These are phyloP conservation scores for Coilia nasus DNA, from an alignment of 2,797 vertebrate species.

Conservation along the genomic window DNA sequence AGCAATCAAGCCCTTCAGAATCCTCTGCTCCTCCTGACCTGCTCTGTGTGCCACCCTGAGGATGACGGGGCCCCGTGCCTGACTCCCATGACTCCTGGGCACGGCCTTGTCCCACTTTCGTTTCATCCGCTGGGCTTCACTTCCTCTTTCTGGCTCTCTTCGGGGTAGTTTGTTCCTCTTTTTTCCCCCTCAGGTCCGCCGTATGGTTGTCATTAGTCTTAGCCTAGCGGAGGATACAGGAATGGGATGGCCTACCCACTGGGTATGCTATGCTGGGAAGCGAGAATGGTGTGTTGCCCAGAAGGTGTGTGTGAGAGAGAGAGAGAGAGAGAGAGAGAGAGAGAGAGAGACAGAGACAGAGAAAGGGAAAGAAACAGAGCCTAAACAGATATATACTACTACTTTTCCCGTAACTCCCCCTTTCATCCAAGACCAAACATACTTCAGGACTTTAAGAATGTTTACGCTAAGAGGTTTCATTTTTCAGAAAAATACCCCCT, in stretches of 20 bases:
- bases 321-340: background rate
- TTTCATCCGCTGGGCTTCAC: background rate
- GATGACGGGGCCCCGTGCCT: background rate
- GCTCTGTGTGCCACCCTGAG: background rate
- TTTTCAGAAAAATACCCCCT: background rate
- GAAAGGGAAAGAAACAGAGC: too few relatives aligned
- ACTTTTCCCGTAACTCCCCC: background rate
- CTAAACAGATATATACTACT: background rate
- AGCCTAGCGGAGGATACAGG: background rate
- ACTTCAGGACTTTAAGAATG: background rate
- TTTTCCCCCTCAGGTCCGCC: background rate
- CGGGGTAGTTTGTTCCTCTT: background rate
- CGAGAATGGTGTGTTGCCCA: background rate
- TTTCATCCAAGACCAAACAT: background rate
- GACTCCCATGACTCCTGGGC: background rate
- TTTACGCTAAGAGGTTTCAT: background rate
- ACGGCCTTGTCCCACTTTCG: background rate
- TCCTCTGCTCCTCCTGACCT: too few relatives aligned
- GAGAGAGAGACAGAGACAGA: background rate
- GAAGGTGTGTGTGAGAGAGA: background rate
- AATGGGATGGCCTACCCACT: background rate
- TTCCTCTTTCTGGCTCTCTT: slow-evolving; percentile 1
- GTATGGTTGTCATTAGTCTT: slow-evolving; percentile 13
- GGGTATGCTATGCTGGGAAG: background rate
- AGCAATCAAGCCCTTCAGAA: too few relatives aligned